Evolutionary conservation across 2,888 invertebrate genomes (phyloP).

Genomic region (Rotaria macrura): DNA sequence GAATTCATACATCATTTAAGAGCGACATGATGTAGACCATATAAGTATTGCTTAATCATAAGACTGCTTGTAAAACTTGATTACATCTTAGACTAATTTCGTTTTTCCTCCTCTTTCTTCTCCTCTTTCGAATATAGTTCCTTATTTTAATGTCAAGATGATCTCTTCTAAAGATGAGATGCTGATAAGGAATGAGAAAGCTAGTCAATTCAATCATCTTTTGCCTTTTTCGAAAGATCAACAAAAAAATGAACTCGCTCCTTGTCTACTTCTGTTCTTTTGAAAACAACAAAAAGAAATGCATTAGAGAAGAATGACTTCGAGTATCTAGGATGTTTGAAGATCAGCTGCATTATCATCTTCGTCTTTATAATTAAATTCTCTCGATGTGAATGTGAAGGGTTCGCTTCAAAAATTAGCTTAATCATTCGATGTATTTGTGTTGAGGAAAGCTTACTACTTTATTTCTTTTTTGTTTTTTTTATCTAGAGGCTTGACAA

Average conservation of each 20-base stretch:
- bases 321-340: neutral
- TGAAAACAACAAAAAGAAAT: neutral
- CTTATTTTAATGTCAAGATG: neutral
- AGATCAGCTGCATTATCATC: neutral
- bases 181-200: neutral
- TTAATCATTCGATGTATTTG: neutral
- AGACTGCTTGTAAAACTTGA: neutral
- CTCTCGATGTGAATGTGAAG: neutral
- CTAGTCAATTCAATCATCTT: neutral
- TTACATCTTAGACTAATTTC: neutral
- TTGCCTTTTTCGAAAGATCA: neutral
- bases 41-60: no score
- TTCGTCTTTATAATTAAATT: neutral
- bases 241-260: no score
- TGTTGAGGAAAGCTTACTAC: neutral
- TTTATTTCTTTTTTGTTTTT: neutral
- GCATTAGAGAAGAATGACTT: neutral
- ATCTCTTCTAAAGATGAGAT: neutral
- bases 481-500: neutral
- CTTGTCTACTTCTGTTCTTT: neutral
- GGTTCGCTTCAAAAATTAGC: neutral
- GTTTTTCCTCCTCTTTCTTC: no score
- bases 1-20: no score
- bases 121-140: neutral
- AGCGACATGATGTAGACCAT: no score